Percentiles rank a stretch among this genome's conserved stretches.
phyloP scores from a whole-genome alignment of 2,888 invertebrate genomes.

The Xanthia togata region DNA sequence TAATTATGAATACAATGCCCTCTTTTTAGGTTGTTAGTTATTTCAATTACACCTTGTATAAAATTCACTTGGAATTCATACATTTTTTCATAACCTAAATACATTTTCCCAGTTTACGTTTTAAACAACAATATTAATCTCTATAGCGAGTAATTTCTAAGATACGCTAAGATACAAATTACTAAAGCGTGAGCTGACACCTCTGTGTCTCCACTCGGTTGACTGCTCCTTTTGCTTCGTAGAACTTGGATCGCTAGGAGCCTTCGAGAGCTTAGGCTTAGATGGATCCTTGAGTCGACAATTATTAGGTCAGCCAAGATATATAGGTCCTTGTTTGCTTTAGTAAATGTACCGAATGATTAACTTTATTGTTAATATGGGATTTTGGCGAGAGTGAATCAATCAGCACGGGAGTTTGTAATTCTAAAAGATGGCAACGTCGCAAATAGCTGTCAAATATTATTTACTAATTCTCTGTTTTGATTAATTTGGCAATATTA shows the following conservation, averaged over 20 bases:
- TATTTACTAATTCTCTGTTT: no score
- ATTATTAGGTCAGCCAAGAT: neutral
- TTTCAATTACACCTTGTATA: no score
- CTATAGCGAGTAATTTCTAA: neutral
- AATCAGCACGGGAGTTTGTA: no score
- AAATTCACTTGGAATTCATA: no score
- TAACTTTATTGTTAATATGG: no score
- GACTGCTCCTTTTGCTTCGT: slow-evolving; percentile 11
- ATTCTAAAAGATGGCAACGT: no score
- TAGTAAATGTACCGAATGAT: neutral
- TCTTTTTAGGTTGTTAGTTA: no score
- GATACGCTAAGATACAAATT: neutral
- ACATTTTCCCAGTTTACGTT: neutral
- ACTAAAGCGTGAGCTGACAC: neutral
- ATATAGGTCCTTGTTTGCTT: neutral
- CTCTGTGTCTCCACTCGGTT: neutral
- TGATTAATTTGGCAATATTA: no score
- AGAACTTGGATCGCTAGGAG: neutral
- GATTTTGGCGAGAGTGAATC: no score
- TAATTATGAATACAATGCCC: no score
- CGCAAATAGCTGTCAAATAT: no score
- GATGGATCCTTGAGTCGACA: neutral
- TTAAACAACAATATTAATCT: neutral
- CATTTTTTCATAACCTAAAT: no score
- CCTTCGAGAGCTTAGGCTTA: neutral